Percentiles rank a stretch among this genome's conserved stretches.
Conservation (phyloP, 2,113 vertebrate species). For the Chamaetylas fuelleborni region DNA sequence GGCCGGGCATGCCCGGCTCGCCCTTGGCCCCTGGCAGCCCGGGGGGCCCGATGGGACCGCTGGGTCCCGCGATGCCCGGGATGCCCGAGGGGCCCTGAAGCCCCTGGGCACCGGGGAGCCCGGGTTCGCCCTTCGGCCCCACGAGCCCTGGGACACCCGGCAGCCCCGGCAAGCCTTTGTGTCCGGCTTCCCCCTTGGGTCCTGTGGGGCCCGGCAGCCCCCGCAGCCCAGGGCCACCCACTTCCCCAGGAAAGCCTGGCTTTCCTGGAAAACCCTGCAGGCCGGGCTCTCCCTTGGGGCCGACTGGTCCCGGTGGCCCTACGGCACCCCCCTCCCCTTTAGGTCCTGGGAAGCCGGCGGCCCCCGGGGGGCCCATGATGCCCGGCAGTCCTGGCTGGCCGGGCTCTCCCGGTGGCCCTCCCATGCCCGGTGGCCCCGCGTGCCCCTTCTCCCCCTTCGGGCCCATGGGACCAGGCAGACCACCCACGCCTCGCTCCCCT, state of each 20-base stretch:
- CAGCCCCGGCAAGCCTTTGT: constrained; percentile 82
- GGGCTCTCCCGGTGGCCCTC: constrained; percentile 82
- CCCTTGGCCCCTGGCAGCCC: constrained; percentile 88
- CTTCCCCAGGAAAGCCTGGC: constrained; percentile 83
- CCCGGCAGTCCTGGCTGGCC: constrained; percentile 87
- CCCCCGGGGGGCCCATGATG: constrained; percentile 84
- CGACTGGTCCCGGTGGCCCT: constrained; percentile 82
- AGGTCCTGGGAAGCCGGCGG: constrained; percentile 84
- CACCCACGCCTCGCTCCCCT: constrained; percentile 85
- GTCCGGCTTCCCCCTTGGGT: constrained; percentile 87
- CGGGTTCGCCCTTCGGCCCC: constrained; percentile 83
- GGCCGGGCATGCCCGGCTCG: constrained; percentile 82
- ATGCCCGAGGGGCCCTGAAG: constrained; percentile 91
- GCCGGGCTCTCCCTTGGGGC: constrained; percentile 85
- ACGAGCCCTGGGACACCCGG: constrained; percentile 80
- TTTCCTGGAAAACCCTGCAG: constrained; percentile 86
- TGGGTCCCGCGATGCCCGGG: constrained; percentile 86
- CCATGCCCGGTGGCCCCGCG: constrained; percentile 81
- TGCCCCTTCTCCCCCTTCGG: constrained; percentile 89
- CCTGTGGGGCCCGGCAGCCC: constrained; percentile 87
- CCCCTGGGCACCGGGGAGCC: constrained; percentile 83
- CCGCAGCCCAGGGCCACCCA: constrained; percentile 83
- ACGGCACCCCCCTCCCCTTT: constrained; percentile 85
- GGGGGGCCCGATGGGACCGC: constrained; percentile 85
- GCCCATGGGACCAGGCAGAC: constrained; percentile 82